Evolutionary conservation across 1,140 invertebrate species (phyloP), one percentile per base, ranked within the genome.

Genomic region (Coboldia fuscipes): DNA sequence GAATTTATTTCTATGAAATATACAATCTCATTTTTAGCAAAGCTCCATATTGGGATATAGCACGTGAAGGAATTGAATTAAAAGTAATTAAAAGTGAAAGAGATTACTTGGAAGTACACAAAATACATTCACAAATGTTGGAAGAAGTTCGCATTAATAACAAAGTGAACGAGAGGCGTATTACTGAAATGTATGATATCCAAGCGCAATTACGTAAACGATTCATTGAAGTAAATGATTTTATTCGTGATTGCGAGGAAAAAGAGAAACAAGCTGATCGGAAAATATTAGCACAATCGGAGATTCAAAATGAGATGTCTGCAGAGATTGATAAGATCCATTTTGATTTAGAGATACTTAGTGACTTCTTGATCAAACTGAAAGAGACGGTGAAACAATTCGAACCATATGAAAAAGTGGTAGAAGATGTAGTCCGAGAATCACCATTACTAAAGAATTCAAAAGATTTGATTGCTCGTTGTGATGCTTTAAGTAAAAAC

Each of bases 141-240:
- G 36, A 40, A 9, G 42, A 39, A 21, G 42, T 45, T 15, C 43
- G 42, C 26, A 22, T 34, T 3, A 48, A 54, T 37, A 20, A 40
- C 5, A 33, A 38, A 5, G 30, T 42, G 4, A 55, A 50, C 37
- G 32, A 41, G 8, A 16, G 35, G 9, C 43, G 52, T 2, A 47
- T 52, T n/a, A 36, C 41, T 3, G 33, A 43, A 18, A 45, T 52
- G 41, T 45, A 50, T 33, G 41, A 41, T 28, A 46, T 45, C 7
- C 51, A 55, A 31, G 40, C 42, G 16, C 15, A 45, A n/a, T 30
- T 54, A 17, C 38, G 52, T 10, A 36, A 48, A 23, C 45, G 47
- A 17, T 54, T 54, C 24, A 48, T 55, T 27, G 42, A 47, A 33
- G 48, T 51, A 3, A 55, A 54, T 39, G 43, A 36, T 33, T 55